phyloP scores from a whole-genome alignment of 2,888 invertebrate genomes.

The Andrena bicolor region DNA sequence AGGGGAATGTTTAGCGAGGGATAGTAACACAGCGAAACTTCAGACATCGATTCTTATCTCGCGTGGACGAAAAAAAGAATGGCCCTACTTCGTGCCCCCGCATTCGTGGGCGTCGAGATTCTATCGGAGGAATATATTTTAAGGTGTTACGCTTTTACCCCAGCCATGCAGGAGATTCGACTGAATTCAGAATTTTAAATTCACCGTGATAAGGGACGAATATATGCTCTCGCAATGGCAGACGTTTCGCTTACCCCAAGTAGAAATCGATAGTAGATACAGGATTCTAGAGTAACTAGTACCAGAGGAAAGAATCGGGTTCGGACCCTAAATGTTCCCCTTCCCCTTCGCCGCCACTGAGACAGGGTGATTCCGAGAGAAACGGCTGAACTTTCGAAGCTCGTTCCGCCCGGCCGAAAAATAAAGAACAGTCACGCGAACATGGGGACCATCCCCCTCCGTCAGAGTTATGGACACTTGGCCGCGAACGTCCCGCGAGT shows the following conservation, averaged over 20 bases:
- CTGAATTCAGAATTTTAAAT: neutral
- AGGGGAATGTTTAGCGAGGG: neutral
- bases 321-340: slow-evolving; percentile 8
- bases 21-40: slow-evolving; percentile 2
- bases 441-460: neutral
- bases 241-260: too few relatives aligned
- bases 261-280: too few relatives aligned
- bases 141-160: neutral
- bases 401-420: slow-evolving; percentile 1
- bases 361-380: slow-evolving; percentile 25
- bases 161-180: too few relatives aligned
- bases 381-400: slow-evolving; percentile 28
- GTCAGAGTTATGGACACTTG: too few relatives aligned
- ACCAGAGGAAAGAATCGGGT: neutral
- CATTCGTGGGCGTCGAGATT: neutral
- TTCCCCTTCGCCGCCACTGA: slow-evolving; percentile 1
- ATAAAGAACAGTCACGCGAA: neutral
- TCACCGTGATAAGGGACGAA: neutral
- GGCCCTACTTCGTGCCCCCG: neutral
- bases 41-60: slow-evolving; percentile 11
- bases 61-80: neutral
- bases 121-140: neutral
- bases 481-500: neutral
- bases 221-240: too few relatives aligned
- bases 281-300: neutral